These are phyloP conservation scores for Anguilla megastoma DNA, from an alignment of 2,797 vertebrate species.

Conservation along the genomic window DNA sequence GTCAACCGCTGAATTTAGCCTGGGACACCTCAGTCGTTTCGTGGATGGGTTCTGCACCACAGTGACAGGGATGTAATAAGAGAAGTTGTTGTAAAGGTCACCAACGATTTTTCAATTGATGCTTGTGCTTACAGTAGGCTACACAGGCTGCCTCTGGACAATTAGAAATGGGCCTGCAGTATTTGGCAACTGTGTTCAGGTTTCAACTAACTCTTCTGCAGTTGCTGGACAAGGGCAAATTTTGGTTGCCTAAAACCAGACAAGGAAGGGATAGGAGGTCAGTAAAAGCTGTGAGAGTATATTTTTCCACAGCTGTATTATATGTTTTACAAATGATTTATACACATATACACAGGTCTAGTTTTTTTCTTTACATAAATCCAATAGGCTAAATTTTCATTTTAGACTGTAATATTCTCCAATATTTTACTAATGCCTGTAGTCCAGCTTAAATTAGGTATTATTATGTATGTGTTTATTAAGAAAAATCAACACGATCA, in stretches of 20 bases:
- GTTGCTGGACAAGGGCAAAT: background rate
- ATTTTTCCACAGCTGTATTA: background rate
- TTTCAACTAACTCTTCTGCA: background rate
- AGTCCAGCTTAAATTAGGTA: background rate
- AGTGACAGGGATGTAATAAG: background rate
- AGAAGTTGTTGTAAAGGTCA: slow-evolving; percentile 4
- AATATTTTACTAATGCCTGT: background rate
- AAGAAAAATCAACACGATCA: background rate
- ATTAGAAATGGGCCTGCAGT: background rate
- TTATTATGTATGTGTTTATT: background rate
- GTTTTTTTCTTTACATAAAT: background rate
- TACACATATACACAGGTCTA: background rate
- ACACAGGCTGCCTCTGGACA: background rate
- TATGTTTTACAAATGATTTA: background rate
- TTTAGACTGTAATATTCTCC: background rate
- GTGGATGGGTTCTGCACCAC: background rate
- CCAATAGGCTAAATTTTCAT: background rate
- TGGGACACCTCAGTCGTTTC: background rate
- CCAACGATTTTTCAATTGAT: background rate
- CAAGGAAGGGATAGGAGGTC: background rate
- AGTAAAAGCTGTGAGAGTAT: background rate
- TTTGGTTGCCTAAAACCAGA: background rate
- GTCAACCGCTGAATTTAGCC: background rate
- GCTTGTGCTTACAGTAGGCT: background rate
- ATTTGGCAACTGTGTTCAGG: background rate